These are phyloP conservation scores for Porphyrio hochstetteri DNA, from an alignment of 2,113 vertebrate species.

Conservation along the genomic window DNA sequence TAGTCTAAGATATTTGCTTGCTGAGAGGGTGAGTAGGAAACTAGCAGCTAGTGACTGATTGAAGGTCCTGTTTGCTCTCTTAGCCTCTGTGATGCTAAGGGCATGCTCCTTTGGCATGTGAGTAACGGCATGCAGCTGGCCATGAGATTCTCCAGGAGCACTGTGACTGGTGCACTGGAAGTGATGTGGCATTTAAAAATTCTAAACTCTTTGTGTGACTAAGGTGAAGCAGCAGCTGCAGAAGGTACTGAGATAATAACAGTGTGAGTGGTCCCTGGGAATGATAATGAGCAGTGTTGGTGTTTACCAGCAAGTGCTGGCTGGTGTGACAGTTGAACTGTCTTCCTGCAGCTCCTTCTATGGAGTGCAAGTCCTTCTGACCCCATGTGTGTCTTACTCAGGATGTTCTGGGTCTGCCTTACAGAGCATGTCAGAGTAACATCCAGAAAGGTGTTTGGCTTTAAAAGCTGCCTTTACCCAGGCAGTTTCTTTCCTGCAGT, in stretches of 20 bases:
- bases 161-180: neutral
- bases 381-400: neutral
- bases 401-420: neutral
- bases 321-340: neutral
- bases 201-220: neutral
- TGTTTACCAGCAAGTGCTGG: neutral
- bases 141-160: neutral
- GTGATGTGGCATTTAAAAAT: neutral
- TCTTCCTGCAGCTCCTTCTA: neutral
- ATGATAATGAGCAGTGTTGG: neutral
- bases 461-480: neutral
- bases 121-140: neutral
- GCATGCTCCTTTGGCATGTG: fast-evolving
- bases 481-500: neutral
- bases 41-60: neutral
- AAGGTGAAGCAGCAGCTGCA: neutral
- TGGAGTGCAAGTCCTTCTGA: neutral
- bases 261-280: fast-evolving
- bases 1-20: neutral
- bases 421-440: neutral
- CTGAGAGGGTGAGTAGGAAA: neutral
- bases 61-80: neutral
- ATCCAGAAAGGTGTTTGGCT: neutral
- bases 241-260: neutral
- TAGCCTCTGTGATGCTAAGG: neutral